Evolutionary conservation across 2,888 invertebrate genomes (phyloP).

Genomic region (Crepidodera aurea): DNA sequence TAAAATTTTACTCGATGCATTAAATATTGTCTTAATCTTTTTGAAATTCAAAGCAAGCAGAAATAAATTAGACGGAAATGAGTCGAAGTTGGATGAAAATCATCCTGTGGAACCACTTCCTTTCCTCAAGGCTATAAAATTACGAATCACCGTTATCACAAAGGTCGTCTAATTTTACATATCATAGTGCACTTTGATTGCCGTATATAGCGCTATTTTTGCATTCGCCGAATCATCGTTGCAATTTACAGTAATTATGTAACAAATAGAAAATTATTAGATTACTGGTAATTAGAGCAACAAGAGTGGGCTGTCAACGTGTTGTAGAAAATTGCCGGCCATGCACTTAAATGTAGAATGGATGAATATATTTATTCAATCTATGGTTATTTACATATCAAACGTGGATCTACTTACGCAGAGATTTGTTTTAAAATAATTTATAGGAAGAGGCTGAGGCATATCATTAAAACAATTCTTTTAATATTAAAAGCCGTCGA

Average conservation of each 20-base stretch:
- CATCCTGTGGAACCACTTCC: slow-evolving; percentile 46
- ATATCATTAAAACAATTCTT: no score
- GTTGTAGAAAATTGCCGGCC: background rate
- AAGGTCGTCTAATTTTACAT: slow-evolving; percentile 40
- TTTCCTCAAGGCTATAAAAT: slow-evolving; percentile 41
- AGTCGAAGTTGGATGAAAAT: slow-evolving; percentile 26
- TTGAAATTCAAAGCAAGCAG: background rate
- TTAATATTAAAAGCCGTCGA: no score
- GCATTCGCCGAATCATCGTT: background rate
- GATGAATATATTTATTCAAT: no score
- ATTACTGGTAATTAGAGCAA: background rate
- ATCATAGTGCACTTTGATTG: slow-evolving; percentile 28
- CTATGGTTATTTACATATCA: no score
- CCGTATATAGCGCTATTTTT: slow-evolving; percentile 13
- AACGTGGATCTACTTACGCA: no score
- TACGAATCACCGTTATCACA: slow-evolving; percentile 41
- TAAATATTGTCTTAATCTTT: background rate
- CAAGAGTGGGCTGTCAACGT: background rate
- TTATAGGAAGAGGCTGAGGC: no score
- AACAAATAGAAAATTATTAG: background rate
- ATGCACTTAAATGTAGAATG: background rate
- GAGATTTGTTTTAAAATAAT: no score
- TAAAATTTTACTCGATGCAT: background rate
- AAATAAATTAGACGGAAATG: slow-evolving; percentile 21
- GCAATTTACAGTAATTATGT: background rate